phyloP scores from a whole-genome alignment of 2,113 vertebrate genomes.

The Brevimyrus niger region DNA sequence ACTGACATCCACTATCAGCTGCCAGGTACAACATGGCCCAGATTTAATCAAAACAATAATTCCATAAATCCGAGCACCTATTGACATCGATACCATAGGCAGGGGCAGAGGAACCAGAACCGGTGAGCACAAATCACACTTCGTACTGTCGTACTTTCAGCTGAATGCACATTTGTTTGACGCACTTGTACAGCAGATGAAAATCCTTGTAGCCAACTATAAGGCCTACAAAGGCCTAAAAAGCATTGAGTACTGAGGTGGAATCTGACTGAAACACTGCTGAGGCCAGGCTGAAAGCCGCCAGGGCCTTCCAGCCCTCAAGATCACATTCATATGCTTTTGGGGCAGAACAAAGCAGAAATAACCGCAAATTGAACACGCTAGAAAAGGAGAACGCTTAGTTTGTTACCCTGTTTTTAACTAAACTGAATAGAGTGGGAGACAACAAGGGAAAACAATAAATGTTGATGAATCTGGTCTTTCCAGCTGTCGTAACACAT shows the following conservation, averaged over 20 bases:
- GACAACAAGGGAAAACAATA: neutral
- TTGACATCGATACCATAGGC: neutral
- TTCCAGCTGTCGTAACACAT: neutral
- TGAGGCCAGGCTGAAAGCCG: neutral
- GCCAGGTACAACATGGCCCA: neutral
- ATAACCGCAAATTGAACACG: neutral
- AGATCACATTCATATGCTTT: neutral
- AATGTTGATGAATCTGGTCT: neutral
- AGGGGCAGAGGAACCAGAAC: neutral
- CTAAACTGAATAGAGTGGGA: neutral
- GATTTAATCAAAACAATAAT: neutral
- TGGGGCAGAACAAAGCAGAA: neutral
- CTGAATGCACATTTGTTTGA: neutral
- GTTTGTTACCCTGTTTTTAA: neutral
- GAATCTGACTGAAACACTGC: neutral
- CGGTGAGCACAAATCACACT: neutral
- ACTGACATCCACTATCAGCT: neutral
- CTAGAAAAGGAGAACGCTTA: neutral
- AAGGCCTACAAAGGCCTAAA: neutral
- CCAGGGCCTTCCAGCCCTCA: neutral
- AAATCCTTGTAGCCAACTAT: neutral
- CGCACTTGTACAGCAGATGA: neutral
- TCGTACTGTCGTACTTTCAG: neutral
- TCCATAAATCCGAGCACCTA: neutral
- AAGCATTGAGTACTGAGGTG: neutral